phyloP scores from a whole-genome alignment of 1,140 invertebrate genomes.

The Trichonephila clavata region DNA sequence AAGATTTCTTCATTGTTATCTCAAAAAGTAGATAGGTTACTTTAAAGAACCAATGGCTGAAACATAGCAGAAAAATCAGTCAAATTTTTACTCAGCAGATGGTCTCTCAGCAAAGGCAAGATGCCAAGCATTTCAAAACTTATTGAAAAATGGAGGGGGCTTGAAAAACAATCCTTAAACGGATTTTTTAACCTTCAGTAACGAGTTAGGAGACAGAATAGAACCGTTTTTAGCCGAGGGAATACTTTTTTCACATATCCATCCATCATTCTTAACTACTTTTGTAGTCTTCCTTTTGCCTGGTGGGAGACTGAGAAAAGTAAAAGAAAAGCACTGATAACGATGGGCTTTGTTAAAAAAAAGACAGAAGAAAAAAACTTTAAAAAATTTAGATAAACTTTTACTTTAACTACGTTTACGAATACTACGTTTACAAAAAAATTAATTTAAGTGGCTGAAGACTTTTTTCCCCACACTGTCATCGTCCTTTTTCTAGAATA shows the following conservation, averaged over 20 bases:
- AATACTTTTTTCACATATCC: slow-evolving; percentile 3
- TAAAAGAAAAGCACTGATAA: slow-evolving; percentile 25
- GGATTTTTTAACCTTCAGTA: slow-evolving; percentile 3
- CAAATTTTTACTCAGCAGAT: background rate
- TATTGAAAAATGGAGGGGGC: slow-evolving; percentile 6
- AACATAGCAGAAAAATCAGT: background rate
- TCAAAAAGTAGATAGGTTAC: background rate
- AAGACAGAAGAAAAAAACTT: background rate
- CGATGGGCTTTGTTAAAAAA: background rate
- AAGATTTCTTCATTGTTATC: background rate
- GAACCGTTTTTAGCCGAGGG: slow-evolving; percentile 12
- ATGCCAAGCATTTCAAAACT: slow-evolving; percentile 33
- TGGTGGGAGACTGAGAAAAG: background rate
- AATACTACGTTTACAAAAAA: background rate
- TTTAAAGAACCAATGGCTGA: background rate
- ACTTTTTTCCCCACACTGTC: background rate
- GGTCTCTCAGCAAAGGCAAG: background rate
- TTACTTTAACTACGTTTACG: background rate
- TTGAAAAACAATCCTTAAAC: slow-evolving; percentile 35
- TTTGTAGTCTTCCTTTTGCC: slow-evolving; percentile 28
- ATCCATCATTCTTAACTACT: slow-evolving; percentile 56
- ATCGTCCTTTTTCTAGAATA: background rate
- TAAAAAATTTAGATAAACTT: background rate
- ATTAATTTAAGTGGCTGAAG: background rate
- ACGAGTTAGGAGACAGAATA: background rate